Base-by-base conservation (phyloP, 2,797 vertebrate genomes). In the Danio albolineatus region DNA sequence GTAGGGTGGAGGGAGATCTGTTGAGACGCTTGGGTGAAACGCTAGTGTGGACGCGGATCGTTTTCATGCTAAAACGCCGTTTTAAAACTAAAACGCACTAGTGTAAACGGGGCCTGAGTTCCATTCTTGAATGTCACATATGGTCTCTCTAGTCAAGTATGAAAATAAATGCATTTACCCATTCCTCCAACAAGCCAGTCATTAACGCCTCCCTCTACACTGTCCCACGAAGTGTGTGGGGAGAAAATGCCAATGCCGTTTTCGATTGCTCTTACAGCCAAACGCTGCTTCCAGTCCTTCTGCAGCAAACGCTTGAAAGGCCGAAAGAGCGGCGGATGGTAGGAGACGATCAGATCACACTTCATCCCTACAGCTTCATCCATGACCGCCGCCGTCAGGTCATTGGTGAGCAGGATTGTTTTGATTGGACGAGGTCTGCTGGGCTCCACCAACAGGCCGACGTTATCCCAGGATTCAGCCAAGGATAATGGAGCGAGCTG, bases 381-480 rank as follows among this genome's bases (percentile, higher is more conserved):
- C 96, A 98, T 96, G 81, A 99, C 97, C 0, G 88, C 87, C 4
- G 94, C 92, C 0, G 96, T 98, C 10, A 99, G 92, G 81, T 99
- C 97, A 10, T 96, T 99, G 64, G 97, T 97, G 1, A 99, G 93
- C 78, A 99, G 88, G 81, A 99, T 89, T 4, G 91, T 95, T 77
- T 85, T 91, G 13, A 98, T 87, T 0, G 86, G 85, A 28, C 94
- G 95, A 1, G 93, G 87, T 64, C 93, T 93, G 67, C 95, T 95
- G 0, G 97, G 98, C 85, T 99, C 96, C 8, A 99, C 94, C 89
- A 99, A 88, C 28, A 99, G 87, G 4, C 98, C 97, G 0, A 99
- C 97, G 0, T 98, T 98, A 90, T 99, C 97, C 97, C 98, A 99
- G 2, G 94, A 93, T 86, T 97, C 97, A 0, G 98, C 97, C 84